Evolutionary conservation across 2,888 invertebrate genomes (phyloP), one percentile per base, ranked within the genome.

Genomic region (Apamea anceps): DNA sequence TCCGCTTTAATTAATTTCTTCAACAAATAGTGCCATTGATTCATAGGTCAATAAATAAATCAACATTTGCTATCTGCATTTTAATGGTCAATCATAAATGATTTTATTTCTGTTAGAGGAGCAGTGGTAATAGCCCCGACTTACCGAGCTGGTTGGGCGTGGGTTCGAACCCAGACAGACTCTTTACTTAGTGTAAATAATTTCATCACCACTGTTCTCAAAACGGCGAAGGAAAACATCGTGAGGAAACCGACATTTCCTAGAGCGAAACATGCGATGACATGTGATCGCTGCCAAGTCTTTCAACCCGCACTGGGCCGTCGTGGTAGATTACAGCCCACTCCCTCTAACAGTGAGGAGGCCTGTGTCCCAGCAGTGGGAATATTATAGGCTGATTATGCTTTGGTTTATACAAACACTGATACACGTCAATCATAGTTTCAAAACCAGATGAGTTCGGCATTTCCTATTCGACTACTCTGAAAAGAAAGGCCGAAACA

Each of bases 11-110:
- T 57, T 42, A 21, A 66, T 80, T 67, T 83, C n/a, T 18, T 21
- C 37, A 67, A 84, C 54, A 80, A 78, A 54, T n/a, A 54, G n/a
- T 12, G 0, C 8, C 8, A 84, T 77, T 77, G 32, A 84, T 32
- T 42, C 25, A 32, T 1, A 3, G 3, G 21, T 18, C 77, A 65
- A 21, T 60, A 65, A 70, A 84, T 65, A 79, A 79, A 68, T 80
- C n/a, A 62, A 51, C 18, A 57, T 28, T 79, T 8, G 32, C 6
- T 42, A 75, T 76, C 42, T 57, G 21, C 21, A 75, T 28, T 28
- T 28, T 54, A 75, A 75, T 28, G 54, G 21, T 70, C 21, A 68
- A 37, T 37, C 37, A 65, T 25, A 25, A 65, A 37, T 37, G 25
- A 13, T 65, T 12, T 37, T 13, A 37, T 37, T 65, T 63, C 63